Evolutionary conservation across 1,140 invertebrate genomes (phyloP).

Genomic region (Ceratina calcarata): DNA sequence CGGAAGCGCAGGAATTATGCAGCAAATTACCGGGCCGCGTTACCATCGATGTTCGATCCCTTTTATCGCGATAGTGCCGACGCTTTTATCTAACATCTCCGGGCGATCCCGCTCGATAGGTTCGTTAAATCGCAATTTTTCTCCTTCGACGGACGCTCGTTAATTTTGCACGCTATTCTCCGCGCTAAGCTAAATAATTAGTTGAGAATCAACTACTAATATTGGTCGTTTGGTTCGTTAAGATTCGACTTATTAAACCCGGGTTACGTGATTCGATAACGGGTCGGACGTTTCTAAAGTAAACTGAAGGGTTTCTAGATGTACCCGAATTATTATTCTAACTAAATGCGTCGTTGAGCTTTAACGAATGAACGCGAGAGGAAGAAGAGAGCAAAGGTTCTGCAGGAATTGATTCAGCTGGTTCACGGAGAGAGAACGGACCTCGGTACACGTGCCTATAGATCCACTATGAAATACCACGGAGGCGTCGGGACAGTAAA

Average conservation of each 20-base stretch:
- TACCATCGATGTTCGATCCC: slow-evolving; percentile 35
- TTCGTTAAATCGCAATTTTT: slow-evolving; percentile 13
- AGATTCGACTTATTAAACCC: neutral
- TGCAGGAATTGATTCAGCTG: slow-evolving; percentile 53
- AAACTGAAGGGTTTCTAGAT: slow-evolving; percentile 31
- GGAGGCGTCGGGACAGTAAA: slow-evolving; percentile 75
- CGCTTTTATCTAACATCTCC: slow-evolving; percentile 22
- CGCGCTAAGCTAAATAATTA: neutral
- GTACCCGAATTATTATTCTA: slow-evolving; percentile 29
- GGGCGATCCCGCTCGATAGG: neutral
- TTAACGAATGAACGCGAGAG: slow-evolving; percentile 42
- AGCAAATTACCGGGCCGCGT: slow-evolving; percentile 28
- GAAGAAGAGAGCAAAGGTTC: slow-evolving; percentile 46
- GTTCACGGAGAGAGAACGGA: slow-evolving; percentile 2
- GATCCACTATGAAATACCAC: slow-evolving; percentile 69
- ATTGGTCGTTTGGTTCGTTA: neutral
- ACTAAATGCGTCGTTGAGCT: slow-evolving; percentile 39
- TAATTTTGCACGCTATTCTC: neutral
- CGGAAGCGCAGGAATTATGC: slow-evolving; percentile 37
- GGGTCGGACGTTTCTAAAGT: slow-evolving; percentile 2
- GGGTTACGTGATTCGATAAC: neutral
- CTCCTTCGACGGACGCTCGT: neutral
- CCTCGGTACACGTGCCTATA: slow-evolving; percentile 39
- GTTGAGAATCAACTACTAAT: neutral
- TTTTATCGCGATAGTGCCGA: slow-evolving; percentile 27